Base-by-base conservation (phyloP, 2,113 vertebrate species). In the Polypterus bichir region DNA sequence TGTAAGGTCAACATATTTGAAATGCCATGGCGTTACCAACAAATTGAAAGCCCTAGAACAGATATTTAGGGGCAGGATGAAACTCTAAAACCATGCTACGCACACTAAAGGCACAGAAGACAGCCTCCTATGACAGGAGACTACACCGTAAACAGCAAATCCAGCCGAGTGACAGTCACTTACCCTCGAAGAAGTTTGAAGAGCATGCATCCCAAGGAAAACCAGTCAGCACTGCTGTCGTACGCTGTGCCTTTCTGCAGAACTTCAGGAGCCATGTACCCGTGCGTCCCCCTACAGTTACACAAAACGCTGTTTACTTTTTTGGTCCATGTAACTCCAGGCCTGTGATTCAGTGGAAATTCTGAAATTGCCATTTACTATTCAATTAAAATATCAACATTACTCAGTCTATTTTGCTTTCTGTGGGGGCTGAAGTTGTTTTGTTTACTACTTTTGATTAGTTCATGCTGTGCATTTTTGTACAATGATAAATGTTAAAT, bases 171-270 rank as follows among this genome's bases (percentile, higher is more conserved):
- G 44, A 48, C 6, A 27, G 8, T 62, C 54, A 65, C 80, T 93
- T 83, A 99, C 96, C 96, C 96, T 75, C 95, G 76, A 10, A 99
- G 89, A 1, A 99, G 92, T 58, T 99, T 99, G 88, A 99, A 99
- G 46, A 98, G 89, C 95, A 99, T 97, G 75, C 96, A 99, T 63
- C 95, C 96, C 67, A 99, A 74, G 3, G 96, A 99, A 86, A 99
- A 99, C 96, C 96, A 99, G 80, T 99, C 96, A 0, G 96, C 95
- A 0, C 95, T 99, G 91, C 96, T 97, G 79, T 99, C 96, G 1
- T 98, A 98, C 0, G 94, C 91, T 0, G 92, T 97, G 46, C 96
- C 96, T 74, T 98, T 99, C 88, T 98, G 96, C 6, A 98, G 87
- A 55, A 99, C 95, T 82, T 99, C 96, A 0, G 96, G 95, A 56